phyloP scores from a whole-genome alignment of 2,888 invertebrate species.

The Patella pellucida region DNA sequence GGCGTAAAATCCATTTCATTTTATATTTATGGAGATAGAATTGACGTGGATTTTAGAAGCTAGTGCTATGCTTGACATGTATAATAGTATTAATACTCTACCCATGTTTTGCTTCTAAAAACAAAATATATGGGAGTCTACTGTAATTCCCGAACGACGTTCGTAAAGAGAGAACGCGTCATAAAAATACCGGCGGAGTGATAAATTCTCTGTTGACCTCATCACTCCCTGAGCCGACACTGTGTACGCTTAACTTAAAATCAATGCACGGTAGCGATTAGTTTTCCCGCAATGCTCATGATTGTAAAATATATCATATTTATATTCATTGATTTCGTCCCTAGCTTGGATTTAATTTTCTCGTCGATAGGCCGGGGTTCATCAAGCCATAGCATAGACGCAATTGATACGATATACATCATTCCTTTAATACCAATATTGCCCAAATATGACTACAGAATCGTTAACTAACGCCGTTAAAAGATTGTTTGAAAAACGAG shows the following conservation, averaged over 20 bases:
- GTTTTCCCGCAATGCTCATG: conserved; percentile 8
- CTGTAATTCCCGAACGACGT: neutral
- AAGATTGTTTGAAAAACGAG: conserved; percentile 2
- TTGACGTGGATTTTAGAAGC: too few relatives aligned
- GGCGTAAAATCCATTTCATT: too few relatives aligned
- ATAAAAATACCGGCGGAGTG: conserved; percentile 5
- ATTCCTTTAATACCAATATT: neutral
- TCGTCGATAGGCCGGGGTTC: neutral
- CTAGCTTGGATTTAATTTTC: conserved; percentile 6
- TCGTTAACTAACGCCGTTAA: neutral
- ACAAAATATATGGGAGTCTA: too few relatives aligned
- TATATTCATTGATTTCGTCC: conserved; percentile 1
- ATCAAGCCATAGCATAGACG: neutral
- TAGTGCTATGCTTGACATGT: too few relatives aligned
- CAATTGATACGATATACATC: neutral
- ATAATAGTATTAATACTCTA: too few relatives aligned
- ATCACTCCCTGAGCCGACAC: conserved; percentile 7
- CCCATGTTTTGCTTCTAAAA: too few relatives aligned
- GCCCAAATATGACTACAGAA: neutral
- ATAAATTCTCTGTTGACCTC: conserved; percentile 1
- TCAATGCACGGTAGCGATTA: conserved; percentile 11
- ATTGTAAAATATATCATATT: conserved; percentile 7
- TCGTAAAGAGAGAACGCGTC: conserved; percentile 4
- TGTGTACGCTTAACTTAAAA: conserved; percentile 7
- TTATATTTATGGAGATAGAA: too few relatives aligned